Evolutionary conservation across 2,797 vertebrate genomes (phyloP), one percentile per base, ranked within the genome.

Genomic region (Hyperoplus immaculatus): DNA sequence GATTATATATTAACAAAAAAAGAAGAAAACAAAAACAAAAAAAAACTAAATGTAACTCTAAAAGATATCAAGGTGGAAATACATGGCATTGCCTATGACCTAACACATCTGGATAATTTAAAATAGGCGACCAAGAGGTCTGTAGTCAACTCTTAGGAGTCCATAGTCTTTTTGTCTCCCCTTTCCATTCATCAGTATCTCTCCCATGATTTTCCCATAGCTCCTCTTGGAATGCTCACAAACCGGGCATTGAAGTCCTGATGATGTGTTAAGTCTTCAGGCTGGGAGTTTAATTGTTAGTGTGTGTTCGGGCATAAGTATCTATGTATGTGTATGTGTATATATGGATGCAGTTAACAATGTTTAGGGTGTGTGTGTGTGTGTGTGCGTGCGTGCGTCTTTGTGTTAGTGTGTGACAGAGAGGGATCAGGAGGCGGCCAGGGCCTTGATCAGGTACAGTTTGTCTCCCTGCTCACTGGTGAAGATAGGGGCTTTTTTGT

Each of bases 401-500:
- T 57, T 38, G 66, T 38, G 46, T 46, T 56, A 69, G 66, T 66
- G 62, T 64, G 68, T 12, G 15, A 66, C 60, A 60, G 66, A 75
- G 85, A n/a, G 77, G 84, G 91, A 95, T 96, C 95, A 96, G 87
- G 95, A 96, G 91, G 96, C 96, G 39, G 96, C 94, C 88, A 98
- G 91, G 86, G 96, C 96, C 91, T 97, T 97, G 90, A 97, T 82
- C 92, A 98, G 96, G 95, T 97, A 98, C 62, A 98, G 95, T 96
- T 97, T 98, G 93, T 98, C 97, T 69, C 97, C 97, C 93, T 97
- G 97, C 93, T 97, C 97, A 67, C 97, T 97, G 93, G 97, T 98
- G 92, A 98, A 98, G 94, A 98, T 98, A 50, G 97, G 97, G 47
- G 97, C 97, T 88, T 97, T 97, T 96, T 97, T 97, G 95, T 98